Evolutionary conservation across 2,888 invertebrate genomes (phyloP).

Genomic region (Beris morrisii): DNA sequence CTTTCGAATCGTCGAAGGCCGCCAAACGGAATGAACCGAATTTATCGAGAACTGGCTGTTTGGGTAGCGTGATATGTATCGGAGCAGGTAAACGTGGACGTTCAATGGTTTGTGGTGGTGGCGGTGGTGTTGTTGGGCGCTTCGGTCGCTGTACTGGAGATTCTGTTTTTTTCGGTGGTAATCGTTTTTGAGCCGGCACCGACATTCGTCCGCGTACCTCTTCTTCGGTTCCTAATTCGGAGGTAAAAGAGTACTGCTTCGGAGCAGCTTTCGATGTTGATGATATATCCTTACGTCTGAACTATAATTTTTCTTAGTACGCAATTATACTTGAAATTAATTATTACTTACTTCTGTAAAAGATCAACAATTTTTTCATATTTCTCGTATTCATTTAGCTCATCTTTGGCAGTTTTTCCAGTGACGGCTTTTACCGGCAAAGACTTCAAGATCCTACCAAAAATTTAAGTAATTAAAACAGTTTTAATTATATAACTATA

Average conservation of each 20-base stretch:
- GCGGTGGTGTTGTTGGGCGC: constrained; percentile 29
- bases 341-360: constrained; percentile 34
- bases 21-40: constrained; percentile 72
- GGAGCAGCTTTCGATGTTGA: too few species aligned
- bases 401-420: constrained; percentile 45
- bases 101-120: constrained; percentile 40
- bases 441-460: constrained; percentile 63
- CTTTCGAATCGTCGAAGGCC: constrained; percentile 56
- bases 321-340: too few species aligned
- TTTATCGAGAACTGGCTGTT: constrained; percentile 67
- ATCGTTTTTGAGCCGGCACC: constrained; percentile 47
- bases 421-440: constrained; percentile 67
- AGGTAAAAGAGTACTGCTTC: too few species aligned
- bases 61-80: constrained; percentile 43
- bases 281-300: too few species aligned
- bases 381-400: constrained; percentile 47
- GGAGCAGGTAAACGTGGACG: constrained; percentile 53
- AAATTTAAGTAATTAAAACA: constrained; percentile 29
- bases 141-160: constrained; percentile 38
- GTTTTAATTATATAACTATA: constrained; percentile 42
- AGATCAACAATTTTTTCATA: constrained; percentile 52
- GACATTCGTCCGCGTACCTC: too few species aligned
- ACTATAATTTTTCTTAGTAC: too few species aligned
- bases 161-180: background rate
- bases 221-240: too few species aligned